Percentiles rank a stretch among this genome's conserved stretches.
Conservation (phyloP, 2,888 invertebrate species). For the Morinoia aosen region DNA sequence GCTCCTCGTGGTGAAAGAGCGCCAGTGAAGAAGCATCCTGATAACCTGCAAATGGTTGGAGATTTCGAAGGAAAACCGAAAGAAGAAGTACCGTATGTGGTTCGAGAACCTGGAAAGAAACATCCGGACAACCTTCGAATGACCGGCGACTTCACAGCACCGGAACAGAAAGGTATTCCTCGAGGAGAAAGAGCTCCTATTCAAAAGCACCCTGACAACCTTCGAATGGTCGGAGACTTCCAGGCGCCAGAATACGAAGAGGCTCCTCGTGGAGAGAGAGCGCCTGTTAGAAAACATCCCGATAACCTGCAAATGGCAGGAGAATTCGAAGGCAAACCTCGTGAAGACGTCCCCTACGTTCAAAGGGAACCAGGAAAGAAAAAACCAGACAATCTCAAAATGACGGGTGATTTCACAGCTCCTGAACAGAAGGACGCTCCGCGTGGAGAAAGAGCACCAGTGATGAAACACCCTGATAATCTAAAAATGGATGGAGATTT, state of each 20-base stretch:
- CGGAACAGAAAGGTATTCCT: slow-evolving; percentile 66
- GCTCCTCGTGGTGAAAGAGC: slow-evolving; percentile 59
- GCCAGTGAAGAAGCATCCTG: slow-evolving; percentile 68
- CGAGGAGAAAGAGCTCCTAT: slow-evolving; percentile 68
- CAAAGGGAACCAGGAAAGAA: slow-evolving; percentile 71
- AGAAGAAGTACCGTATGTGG: slow-evolving; percentile 64
- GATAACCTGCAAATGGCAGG: slow-evolving; percentile 75
- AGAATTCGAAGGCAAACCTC: slow-evolving; percentile 72
- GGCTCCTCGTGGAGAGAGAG: slow-evolving; percentile 61
- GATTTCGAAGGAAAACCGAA: slow-evolving; percentile 62
- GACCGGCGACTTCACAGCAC: slow-evolving; percentile 70
- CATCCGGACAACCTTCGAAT: slow-evolving; percentile 70
- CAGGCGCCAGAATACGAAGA: slow-evolving; percentile 58
- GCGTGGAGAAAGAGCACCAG: slow-evolving; percentile 61
- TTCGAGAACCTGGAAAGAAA: slow-evolving; percentile 69
- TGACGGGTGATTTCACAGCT: slow-evolving; percentile 72
- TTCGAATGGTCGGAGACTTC: slow-evolving; percentile 65
- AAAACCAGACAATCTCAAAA: slow-evolving; percentile 69
- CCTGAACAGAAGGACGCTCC: slow-evolving; percentile 71
- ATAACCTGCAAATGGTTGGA: slow-evolving; percentile 75
- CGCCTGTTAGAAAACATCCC: slow-evolving; percentile 68
- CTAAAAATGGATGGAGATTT: slow-evolving; percentile 70
- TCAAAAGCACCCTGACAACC: slow-evolving; percentile 67
- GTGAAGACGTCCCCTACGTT: slow-evolving; percentile 74
- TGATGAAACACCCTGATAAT: slow-evolving; percentile 58